Evolutionary conservation across 1,140 invertebrate species (phyloP), one percentile per base, ranked within the genome.

Genomic region (Drosophila persimilis): DNA sequence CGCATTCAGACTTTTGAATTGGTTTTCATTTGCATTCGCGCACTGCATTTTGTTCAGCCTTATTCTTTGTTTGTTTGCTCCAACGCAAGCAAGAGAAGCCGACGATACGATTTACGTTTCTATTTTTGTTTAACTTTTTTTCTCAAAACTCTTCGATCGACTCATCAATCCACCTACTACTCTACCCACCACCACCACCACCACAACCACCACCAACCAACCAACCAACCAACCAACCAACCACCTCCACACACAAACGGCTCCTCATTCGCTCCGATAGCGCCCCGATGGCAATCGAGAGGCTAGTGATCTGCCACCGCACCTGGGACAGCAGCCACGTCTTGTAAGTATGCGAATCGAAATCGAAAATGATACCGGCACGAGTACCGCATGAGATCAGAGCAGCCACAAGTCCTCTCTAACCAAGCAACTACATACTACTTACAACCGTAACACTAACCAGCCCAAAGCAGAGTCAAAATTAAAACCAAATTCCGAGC

Each of bases 221-320:
- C 31, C 35, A 39, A 31, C 29, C 35, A 39, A 31, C 29, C 29
- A 31, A 73, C 69, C 39, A 73, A 26, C 71, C 70, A 55, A 78
- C 73, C 70, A 77, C 71, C 73, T 54, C 81, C 69, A 76, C 51
- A 55, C 54, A 58, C 69, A 70, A 45, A 59, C 31, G 31, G 46
- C 57, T 74, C 51, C 78, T 41, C 50, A 58, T 45, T 50, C 43
- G 73, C 64, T 56, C 57, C 50, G 55, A 60, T 63, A 86, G 83
- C 79, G 83, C 66, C 52, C 74, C 61, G 84, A 88, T 89, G 89
- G 89, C 76, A 79, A 89, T 89, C 83, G 85, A 73, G 89, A 90
- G 46, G 89, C 86, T 67, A 86, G 76, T 73, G 89, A 90, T 78
- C 52, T 83, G 81, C 85, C 89, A 80, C 78, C 89, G 61, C 86